phyloP scores from a whole-genome alignment of 2,113 vertebrate species.

The Picathartes gymnocephalus region DNA sequence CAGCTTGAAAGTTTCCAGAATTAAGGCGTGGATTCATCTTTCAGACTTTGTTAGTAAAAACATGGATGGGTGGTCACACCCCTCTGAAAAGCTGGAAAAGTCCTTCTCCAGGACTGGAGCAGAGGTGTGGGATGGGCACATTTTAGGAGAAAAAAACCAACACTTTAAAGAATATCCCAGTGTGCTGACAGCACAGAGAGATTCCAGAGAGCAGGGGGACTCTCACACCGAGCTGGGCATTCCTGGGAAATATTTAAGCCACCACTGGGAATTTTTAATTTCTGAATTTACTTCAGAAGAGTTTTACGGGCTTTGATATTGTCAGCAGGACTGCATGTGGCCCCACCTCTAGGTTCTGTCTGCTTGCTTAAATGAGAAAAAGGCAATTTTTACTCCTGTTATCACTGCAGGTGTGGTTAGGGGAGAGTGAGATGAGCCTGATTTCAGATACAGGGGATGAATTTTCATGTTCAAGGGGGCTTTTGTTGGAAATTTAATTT shows the following conservation, averaged over 20 bases:
- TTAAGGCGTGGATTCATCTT: neutral
- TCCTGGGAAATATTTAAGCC: neutral
- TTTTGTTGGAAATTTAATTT: neutral
- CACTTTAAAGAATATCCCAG: neutral
- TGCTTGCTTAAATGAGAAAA: neutral
- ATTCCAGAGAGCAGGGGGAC: neutral
- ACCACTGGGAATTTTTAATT: neutral
- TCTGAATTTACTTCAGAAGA: neutral
- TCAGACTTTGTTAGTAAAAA: neutral
- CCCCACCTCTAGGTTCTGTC: neutral
- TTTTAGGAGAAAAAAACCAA: neutral
- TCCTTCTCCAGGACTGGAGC: neutral
- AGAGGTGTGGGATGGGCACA: neutral
- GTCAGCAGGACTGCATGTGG: neutral
- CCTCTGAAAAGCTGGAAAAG: neutral
- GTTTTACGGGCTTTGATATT: fast-evolving
- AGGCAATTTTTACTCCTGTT: neutral
- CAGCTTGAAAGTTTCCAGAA: neutral
- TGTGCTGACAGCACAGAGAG: neutral
- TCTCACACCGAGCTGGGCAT: neutral
- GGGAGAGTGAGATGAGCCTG: neutral
- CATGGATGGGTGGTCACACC: neutral
- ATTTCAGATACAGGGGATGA: neutral
- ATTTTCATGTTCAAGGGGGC: neutral
- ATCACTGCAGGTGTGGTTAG: neutral